Conservation (phyloP, 2,113 vertebrate genomes). For the Misgurnus anguillicaudatus region DNA sequence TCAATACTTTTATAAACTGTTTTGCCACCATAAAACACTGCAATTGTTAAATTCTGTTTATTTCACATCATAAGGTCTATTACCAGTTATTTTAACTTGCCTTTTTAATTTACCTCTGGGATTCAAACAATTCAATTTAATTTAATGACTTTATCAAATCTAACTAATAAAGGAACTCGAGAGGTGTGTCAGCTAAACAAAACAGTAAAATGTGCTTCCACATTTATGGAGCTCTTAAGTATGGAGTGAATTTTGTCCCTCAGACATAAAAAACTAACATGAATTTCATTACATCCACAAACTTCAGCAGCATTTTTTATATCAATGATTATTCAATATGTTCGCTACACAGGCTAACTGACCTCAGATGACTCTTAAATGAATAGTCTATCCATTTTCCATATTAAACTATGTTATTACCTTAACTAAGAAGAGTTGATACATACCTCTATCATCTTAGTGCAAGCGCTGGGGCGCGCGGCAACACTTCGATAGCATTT, state of each 20-base stretch:
- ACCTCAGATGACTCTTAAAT: background rate
- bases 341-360: background rate
- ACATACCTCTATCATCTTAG: too few species aligned
- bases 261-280: background rate
- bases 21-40: background rate
- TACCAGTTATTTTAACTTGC: background rate
- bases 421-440: too few species aligned
- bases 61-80: background rate
- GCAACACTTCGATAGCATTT: too few species aligned
- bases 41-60: background rate
- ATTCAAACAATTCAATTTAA: slow-evolving; percentile 2
- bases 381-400: too few species aligned
- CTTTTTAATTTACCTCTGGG: background rate
- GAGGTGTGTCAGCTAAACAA: background rate
- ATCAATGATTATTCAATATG: background rate
- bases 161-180: background rate
- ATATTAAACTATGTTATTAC: too few species aligned
- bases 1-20: background rate
- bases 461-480: too few species aligned
- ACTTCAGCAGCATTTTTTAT: background rate
- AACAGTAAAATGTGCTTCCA: too few species aligned
- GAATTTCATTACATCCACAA: too few species aligned
- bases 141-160: background rate
- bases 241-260: too few species aligned
- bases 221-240: too few species aligned